These are phyloP conservation scores for Nycticebus coucang DNA, from an alignment of 2,113 vertebrate species.

Conservation along the genomic window DNA sequence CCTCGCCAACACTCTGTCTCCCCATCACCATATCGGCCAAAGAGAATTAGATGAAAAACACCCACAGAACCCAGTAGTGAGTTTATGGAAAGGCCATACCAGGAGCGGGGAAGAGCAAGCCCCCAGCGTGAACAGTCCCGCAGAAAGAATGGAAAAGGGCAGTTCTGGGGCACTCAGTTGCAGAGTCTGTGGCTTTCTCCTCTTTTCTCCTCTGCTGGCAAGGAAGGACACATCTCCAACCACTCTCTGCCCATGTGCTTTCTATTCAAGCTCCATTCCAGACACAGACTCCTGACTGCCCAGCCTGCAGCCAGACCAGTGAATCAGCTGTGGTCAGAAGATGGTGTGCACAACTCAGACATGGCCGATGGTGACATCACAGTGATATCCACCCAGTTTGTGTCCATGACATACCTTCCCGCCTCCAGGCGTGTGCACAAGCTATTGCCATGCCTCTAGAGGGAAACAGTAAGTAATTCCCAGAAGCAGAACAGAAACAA, in stretches of 20 bases:
- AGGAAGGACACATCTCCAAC: not conserved
- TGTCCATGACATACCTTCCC: not conserved
- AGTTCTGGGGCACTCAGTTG: not conserved
- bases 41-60: not conserved
- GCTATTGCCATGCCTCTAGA: not conserved
- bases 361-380: rapidly evolving
- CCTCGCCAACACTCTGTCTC: not conserved
- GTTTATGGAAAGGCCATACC: not conserved
- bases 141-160: not conserved
- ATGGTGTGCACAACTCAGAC: not conserved
- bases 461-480: not conserved
- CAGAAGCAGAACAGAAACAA: not conserved
- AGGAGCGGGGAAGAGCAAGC: not conserved
- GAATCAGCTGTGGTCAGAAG: not conserved
- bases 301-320: not conserved
- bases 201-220: not conserved
- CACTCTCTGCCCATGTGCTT: not conserved
- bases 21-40: not conserved
- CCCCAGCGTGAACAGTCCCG: not conserved
- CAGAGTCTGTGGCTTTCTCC: not conserved
- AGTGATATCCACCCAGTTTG: not conserved
- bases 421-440: not conserved
- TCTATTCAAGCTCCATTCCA: not conserved
- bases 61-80: too few relatives aligned
- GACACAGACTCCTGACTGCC: not conserved